A percentile compares a stretch with the other conserved stretches of the same genome.
Evolutionary conservation across 2,888 invertebrate species (phyloP).

Genomic region (Pterobdella sp.): DNA sequence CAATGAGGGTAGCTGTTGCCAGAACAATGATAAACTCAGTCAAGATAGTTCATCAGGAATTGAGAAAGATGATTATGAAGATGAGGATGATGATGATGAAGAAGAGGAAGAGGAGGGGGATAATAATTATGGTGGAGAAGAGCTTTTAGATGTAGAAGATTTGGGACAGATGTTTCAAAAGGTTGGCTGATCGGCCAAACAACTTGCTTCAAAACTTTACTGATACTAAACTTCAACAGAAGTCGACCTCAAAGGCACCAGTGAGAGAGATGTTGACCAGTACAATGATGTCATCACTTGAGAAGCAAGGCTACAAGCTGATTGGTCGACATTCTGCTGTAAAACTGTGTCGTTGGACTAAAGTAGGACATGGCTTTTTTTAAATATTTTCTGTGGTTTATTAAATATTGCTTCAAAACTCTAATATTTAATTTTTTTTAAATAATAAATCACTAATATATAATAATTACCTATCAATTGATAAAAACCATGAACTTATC

Average conservation of each 20-base stretch:
- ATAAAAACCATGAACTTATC: no score
- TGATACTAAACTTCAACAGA: not conserved
- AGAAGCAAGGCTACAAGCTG: slow-evolving; percentile 58
- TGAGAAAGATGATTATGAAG: slow-evolving; percentile 15
- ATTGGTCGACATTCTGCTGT: slow-evolving; percentile 59
- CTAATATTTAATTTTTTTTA: no score
- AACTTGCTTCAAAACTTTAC: not conserved
- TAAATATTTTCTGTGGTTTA: no score
- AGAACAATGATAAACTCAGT: not conserved
- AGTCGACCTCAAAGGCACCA: not conserved
- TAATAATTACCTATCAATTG: no score
- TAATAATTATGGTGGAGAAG: not conserved
- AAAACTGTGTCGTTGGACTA: slow-evolving; percentile 59
- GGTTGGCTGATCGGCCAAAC: not conserved
- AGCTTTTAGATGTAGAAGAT: not conserved
- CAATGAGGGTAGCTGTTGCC: not conserved
- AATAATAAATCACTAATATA: no score
- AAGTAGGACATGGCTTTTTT: no score
- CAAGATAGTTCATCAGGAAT: not conserved
- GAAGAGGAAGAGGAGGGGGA: not conserved
- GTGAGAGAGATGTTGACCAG: slow-evolving; percentile 57
- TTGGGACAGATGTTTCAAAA: not conserved
- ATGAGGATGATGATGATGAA: slow-evolving; percentile 10
- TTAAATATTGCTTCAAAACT: no score
- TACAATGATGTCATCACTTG: slow-evolving; percentile 52